A percentile compares a stretch with the other conserved stretches of the same genome.
phyloP scores from a whole-genome alignment of 2,888 invertebrate species.

The Sminthurides aquaticus region DNA sequence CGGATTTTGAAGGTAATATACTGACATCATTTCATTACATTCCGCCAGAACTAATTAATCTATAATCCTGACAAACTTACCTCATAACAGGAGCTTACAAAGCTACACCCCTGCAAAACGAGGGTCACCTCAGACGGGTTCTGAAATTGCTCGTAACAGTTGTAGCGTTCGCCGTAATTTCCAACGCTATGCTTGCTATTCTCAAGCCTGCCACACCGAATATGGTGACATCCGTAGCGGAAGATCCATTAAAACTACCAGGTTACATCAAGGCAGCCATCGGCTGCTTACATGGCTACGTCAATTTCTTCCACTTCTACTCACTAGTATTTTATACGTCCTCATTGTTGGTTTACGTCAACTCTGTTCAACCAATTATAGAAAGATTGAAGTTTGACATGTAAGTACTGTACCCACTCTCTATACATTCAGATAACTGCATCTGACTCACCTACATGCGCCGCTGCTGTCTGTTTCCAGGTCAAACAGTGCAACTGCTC shows the following conservation, averaged over 20 bases:
- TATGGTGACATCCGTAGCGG: background rate
- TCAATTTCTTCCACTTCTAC: background rate
- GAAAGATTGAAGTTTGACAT: background rate
- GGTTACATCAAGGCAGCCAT: background rate
- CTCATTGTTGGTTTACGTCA: background rate
- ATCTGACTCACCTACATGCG: too few relatives aligned
- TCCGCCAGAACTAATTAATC: background rate
- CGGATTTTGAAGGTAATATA: background rate
- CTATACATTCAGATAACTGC: too few relatives aligned
- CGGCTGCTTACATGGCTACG: background rate
- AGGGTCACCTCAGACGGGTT: background rate
- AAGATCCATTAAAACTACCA: background rate
- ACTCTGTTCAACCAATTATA: background rate
- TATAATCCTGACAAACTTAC: background rate
- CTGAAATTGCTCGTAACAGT: background rate
- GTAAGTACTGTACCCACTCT: background rate
- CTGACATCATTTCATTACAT: background rate
- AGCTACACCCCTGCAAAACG: background rate
- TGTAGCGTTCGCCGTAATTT: background rate
- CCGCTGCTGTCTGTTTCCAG: too few relatives aligned
- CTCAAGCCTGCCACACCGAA: background rate
- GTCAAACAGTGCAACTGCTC: too few relatives aligned
- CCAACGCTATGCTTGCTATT: background rate
- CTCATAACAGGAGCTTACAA: background rate
- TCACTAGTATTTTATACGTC: background rate